Percentiles rank a stretch among this genome's conserved stretches.
Evolutionary conservation across 2,888 invertebrate species (phyloP).

Genomic region (Zele albiditarsus): DNA sequence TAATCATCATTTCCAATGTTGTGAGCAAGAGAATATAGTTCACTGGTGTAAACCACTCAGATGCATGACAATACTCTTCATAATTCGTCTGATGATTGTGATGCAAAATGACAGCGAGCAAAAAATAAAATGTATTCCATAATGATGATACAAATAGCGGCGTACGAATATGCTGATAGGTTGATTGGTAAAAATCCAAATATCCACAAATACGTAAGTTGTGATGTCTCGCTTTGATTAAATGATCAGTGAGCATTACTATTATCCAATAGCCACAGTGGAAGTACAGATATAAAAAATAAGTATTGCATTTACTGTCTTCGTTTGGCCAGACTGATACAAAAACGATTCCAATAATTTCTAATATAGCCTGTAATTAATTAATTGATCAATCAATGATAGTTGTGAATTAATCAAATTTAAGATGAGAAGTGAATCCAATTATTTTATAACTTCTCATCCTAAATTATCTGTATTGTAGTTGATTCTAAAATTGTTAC

Average conservation of each 20-base stretch:
- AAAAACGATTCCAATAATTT: constrained; percentile 67
- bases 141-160: constrained; percentile 79
- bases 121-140: constrained; percentile 70
- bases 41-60: constrained; percentile 68
- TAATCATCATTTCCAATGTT: constrained; percentile 73
- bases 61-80: constrained; percentile 74
- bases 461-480: no score
- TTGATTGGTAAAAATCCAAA: constrained; percentile 80
- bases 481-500: constrained; percentile 41
- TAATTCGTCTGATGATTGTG: constrained; percentile 68
- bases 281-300: constrained; percentile 68
- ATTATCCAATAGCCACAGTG: constrained; percentile 67
- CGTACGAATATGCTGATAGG: constrained; percentile 76
- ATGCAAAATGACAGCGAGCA: constrained; percentile 67
- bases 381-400: background rate
- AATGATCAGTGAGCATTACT: constrained; percentile 72
- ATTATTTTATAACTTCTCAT: no score
- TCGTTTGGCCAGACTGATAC: constrained; percentile 67
- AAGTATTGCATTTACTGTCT: constrained; percentile 67
- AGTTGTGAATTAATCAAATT: background rate
- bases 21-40: constrained; percentile 74
- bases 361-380: constrained; percentile 62
- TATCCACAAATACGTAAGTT: constrained; percentile 79
- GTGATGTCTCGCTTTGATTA: constrained; percentile 77
- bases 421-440: background rate